phyloP scores from a whole-genome alignment of 2,113 vertebrate species.

The Talpa occidentalis region DNA sequence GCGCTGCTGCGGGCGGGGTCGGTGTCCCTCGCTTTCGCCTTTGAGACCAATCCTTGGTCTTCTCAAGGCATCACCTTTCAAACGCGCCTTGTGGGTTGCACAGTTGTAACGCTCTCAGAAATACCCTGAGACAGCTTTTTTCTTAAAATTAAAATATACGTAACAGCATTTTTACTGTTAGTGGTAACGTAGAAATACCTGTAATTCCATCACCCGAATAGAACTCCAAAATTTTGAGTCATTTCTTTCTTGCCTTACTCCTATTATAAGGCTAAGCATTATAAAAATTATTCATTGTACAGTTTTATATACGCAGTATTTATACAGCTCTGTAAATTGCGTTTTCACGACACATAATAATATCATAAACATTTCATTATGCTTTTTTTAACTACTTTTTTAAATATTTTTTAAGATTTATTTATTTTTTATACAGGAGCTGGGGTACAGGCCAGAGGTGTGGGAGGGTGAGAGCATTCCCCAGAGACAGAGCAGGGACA shows the following conservation, averaged over 20 bases:
- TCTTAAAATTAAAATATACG: neutral
- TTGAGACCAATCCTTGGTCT: neutral
- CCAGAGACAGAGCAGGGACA: no score
- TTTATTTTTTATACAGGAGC: no score
- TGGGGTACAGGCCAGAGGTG: no score
- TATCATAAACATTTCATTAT: neutral
- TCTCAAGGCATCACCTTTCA: neutral
- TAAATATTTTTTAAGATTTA: no score
- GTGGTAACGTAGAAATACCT: neutral
- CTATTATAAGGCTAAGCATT: slow-evolving; percentile 2
- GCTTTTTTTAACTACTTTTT: no score
- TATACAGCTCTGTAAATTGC: neutral
- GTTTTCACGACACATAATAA: neutral
- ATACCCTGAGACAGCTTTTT: neutral
- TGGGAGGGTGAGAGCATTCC: no score
- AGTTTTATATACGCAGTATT: neutral
- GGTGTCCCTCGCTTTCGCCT: neutral
- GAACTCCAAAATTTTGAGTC: neutral
- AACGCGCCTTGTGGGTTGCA: neutral
- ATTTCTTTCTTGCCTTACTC: neutral
- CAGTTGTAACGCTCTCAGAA: neutral
- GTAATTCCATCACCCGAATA: neutral
- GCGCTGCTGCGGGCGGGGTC: accelerated
- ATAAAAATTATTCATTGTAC: neutral
- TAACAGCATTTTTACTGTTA: neutral